Conservation (phyloP, 2,113 vertebrate genomes). For the Apteryx owenii region DNA sequence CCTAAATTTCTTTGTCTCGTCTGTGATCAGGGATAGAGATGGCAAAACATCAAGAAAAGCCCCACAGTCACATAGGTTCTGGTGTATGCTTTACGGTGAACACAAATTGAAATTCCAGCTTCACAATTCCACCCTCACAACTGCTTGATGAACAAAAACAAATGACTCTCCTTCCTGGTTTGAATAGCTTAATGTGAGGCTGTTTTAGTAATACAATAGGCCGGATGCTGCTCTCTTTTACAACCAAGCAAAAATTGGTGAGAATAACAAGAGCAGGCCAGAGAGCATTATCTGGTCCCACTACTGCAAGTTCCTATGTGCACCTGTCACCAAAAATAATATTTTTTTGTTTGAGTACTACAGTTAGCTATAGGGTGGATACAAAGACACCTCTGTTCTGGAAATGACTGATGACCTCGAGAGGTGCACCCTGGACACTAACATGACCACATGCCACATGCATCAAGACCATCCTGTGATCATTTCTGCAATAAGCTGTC, state of each 20-base stretch:
- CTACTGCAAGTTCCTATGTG: background rate
- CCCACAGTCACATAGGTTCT: background rate
- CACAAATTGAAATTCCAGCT: slow-evolving; percentile 50
- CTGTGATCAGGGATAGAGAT: slow-evolving; percentile 21
- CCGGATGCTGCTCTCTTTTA: background rate
- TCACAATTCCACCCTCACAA: slow-evolving; percentile 10
- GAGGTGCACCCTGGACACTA: background rate
- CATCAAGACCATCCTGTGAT: background rate
- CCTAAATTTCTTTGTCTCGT: slow-evolving; percentile 24
- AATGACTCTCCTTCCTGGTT: slow-evolving; percentile 32
- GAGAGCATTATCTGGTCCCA: background rate
- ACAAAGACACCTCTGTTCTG: background rate
- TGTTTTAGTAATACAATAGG: background rate
- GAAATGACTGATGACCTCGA: background rate
- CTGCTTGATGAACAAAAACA: slow-evolving; percentile 36
- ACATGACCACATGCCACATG: background rate
- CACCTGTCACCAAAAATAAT: background rate
- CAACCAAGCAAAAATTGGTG: background rate
- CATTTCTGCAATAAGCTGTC: slow-evolving; percentile 35
- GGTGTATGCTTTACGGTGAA: background rate
- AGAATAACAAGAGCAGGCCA: background rate
- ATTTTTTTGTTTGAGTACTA: background rate
- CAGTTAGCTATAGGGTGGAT: background rate
- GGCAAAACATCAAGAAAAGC: slow-evolving; percentile 58
- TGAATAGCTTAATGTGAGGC: slow-evolving; percentile 25